A percentile compares a stretch with the other conserved stretches of the same genome.
Evolutionary conservation across 2,888 invertebrate genomes (phyloP).

Genomic region (Harpagoxenus sublaevis): DNA sequence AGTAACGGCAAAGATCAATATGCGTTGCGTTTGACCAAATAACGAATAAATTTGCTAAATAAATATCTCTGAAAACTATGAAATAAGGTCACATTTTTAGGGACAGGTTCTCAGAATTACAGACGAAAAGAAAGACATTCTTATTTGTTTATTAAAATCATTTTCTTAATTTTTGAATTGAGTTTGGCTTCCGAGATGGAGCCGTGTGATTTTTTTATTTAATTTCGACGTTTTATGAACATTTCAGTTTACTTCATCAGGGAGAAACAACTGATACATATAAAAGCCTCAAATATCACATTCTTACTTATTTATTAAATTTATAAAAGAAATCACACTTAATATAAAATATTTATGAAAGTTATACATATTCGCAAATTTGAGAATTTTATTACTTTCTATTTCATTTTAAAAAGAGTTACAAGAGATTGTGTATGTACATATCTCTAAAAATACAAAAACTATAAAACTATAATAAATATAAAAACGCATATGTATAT

Average conservation of each 20-base stretch:
- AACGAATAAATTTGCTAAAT: neutral
- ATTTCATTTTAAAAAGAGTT: neutral
- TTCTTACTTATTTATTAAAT: neutral
- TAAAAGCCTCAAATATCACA: no score
- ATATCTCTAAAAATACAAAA: neutral
- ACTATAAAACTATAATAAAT: no score
- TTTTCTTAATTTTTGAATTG: no score
- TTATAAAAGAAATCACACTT: neutral
- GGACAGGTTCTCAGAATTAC: neutral
- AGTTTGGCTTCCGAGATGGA: no score
- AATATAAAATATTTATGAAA: neutral
- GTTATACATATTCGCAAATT: neutral
- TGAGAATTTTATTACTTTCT: neutral
- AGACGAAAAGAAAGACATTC: neutral
- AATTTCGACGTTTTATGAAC: no score
- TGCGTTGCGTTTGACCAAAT: neutral
- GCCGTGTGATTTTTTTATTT: no score
- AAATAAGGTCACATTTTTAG: neutral
- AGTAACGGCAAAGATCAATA: constrained; percentile 34
- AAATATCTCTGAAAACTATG: neutral
- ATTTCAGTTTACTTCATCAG: no score
- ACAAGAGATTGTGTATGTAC: no score
- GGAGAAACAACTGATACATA: no score
- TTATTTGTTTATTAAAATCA: neutral
- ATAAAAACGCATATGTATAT: neutral